Base-by-base conservation (phyloP, 2,888 invertebrate genomes). In the Tromatobia lineatoria region DNA sequence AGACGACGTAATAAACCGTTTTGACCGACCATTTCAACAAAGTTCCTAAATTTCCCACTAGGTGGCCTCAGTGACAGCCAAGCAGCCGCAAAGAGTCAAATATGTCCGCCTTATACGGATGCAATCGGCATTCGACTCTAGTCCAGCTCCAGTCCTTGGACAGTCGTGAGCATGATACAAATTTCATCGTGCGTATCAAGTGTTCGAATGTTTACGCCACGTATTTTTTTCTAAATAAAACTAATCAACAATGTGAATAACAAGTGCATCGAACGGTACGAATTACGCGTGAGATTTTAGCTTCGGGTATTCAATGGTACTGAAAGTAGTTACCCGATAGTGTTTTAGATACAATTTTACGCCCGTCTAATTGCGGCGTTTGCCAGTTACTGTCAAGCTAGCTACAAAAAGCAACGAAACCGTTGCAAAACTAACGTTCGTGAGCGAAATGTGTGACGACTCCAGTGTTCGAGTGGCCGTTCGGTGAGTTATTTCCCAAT, bases 391-490 rank as follows among this genome's bases (percentile, higher is more conserved):
- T 75, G 74, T 70, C 71, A 50, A 74, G n/a, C 29, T 42, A 59
- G 10, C 18, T 50, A 25, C 25, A 7, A 23, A 66, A 42, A 54
- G 29, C 42, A 45, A 64, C 7, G n/a, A 13, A 74, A 38, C 42
- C 42, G 29, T 59, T 25, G 74, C 42, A 57, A 54, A 73, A 80
- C n/a, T 25, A 38, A 45, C 85, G 81, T 81, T 85, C 87, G 90
- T 90, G 29, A 64, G 34, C 13, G 25, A 59, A 85, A 93, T 93
- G 93, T 91, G 92, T 88, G 93, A 94, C 88, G 93, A 94, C 86
- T 93, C 93, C 64, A 93, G 93, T 84, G 93, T 94, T 87, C 92
- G 93, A 85, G 93, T 94, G 78, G 93, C 93, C 82, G 93, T 94
- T 84, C 91, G 93, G 93, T 93, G 84, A 91, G 93, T 91, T n/a